A percentile compares a stretch with the other conserved stretches of the same genome.
These are phyloP conservation scores for Mya arenaria DNA, from an alignment of 1,140 invertebrate genomes.

Conservation along the genomic window DNA sequence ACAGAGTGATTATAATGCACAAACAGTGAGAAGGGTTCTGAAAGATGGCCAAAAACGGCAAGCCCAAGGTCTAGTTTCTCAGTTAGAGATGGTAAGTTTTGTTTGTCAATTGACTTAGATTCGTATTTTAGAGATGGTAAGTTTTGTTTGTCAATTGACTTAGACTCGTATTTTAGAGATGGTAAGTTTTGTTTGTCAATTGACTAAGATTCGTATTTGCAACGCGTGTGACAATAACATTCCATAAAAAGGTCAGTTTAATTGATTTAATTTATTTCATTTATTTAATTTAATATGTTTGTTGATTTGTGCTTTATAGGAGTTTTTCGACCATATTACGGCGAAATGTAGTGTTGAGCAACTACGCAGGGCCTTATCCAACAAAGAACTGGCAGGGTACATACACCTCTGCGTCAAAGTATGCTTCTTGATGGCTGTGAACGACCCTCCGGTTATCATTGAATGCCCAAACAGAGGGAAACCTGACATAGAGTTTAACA, in stretches of 20 bases:
- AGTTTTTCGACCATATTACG: not conserved
- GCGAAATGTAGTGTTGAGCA: not conserved
- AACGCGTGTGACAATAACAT: not conserved
- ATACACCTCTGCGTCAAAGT: not conserved
- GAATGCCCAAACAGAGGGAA: not conserved
- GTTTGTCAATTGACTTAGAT: no score
- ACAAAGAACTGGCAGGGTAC: not conserved
- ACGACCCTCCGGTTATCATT: conserved; percentile 16
- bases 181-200: no score
- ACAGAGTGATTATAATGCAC: no score
- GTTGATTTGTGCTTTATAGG: not conserved
- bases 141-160: no score
- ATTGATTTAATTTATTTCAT: not conserved
- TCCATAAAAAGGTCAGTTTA: no score
- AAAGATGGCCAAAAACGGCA: not conserved
- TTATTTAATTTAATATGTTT: no score
- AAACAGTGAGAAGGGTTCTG: no score
- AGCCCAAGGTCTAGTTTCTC: not conserved
- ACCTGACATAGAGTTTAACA: no score
- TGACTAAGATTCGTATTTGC: no score
- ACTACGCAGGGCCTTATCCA: not conserved
- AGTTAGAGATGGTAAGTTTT: no score
- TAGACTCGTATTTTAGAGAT: no score
- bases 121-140: no score
- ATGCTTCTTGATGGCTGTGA: conserved; percentile 23